These are phyloP conservation scores for Corythornis madagascariensis DNA, from an alignment of 2,113 vertebrate species.

Conservation along the genomic window DNA sequence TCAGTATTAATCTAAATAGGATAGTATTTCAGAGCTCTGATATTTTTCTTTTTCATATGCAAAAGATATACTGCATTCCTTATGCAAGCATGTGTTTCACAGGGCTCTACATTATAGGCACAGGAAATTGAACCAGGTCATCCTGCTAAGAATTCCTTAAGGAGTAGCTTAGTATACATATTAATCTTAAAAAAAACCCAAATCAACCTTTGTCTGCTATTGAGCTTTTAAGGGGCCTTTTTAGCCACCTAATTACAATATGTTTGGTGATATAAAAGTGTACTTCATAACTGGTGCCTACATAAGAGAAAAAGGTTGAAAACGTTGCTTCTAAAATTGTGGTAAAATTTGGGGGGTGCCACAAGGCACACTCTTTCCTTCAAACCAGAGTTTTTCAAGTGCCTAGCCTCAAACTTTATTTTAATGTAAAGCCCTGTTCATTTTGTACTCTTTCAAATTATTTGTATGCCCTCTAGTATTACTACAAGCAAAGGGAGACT, in stretches of 20 bases:
- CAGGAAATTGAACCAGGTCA: slow-evolving; percentile 22
- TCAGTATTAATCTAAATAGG: slow-evolving; percentile 57
- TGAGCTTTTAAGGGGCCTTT: slow-evolving; percentile 62
- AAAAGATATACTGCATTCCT: slow-evolving; percentile 39
- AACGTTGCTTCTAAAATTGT: slow-evolving; percentile 58
- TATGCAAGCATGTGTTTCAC: slow-evolving; percentile 67
- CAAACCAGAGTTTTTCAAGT: slow-evolving; percentile 69
- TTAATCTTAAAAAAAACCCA: neutral
- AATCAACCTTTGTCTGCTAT: slow-evolving; percentile 58
- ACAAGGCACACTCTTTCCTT: slow-evolving; percentile 17
- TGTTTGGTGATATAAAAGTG: slow-evolving; percentile 74
- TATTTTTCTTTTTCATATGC: neutral
- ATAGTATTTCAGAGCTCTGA: slow-evolving; percentile 54
- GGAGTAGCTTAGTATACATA: slow-evolving; percentile 40
- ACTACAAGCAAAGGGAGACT: neutral
- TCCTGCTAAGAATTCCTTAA: slow-evolving; percentile 35
- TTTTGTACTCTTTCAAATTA: slow-evolving; percentile 47
- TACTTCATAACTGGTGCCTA: slow-evolving; percentile 86
- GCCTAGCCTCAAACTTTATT: slow-evolving; percentile 79
- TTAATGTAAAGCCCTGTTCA: slow-evolving; percentile 82
- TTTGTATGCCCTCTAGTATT: slow-evolving; percentile 49
- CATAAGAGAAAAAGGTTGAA: slow-evolving; percentile 53
- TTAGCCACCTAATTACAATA: slow-evolving; percentile 72
- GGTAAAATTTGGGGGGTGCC: slow-evolving; percentile 64
- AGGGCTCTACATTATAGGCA: slow-evolving; percentile 80